Evolutionary conservation across 2,113 vertebrate genomes (phyloP).

Genomic region (Nesogale talazaci): DNA sequence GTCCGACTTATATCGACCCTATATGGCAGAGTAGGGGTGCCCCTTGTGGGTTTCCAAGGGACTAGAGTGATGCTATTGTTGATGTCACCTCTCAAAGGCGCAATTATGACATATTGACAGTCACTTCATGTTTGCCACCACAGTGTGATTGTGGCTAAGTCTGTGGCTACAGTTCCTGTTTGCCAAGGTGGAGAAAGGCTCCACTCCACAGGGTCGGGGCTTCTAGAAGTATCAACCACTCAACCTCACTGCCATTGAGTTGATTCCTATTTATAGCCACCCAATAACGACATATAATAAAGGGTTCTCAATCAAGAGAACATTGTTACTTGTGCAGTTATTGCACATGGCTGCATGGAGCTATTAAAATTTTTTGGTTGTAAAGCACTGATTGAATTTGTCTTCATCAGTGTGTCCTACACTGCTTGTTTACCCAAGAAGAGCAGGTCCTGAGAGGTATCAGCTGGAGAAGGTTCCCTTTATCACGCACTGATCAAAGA

Average conservation of each 20-base stretch:
- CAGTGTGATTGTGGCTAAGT: not conserved
- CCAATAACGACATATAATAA: not conserved
- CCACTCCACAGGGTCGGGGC: not conserved
- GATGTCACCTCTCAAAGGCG: not conserved
- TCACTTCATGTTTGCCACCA: constrained; percentile 6
- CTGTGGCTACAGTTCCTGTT: not conserved
- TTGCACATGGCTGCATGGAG: not conserved
- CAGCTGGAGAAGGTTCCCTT: not conserved
- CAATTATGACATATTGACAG: not conserved
- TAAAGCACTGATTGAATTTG: constrained; percentile 30
- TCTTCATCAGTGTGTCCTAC: not conserved
- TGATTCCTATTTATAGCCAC: too few species aligned
- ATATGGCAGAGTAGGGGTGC: too few species aligned
- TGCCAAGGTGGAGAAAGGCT: not conserved
- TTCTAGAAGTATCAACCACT: constrained; percentile 11
- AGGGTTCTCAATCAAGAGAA: constrained; percentile 25
- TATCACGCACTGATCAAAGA: not conserved
- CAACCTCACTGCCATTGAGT: too few species aligned
- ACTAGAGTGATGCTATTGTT: not conserved
- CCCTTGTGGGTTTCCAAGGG: too few species aligned
- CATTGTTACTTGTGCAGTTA: constrained; percentile 12
- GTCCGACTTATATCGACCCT: too few species aligned
- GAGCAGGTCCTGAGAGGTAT: not conserved
- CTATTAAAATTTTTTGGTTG: not conserved
- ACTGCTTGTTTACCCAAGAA: not conserved